Base-by-base conservation (phyloP, 2,888 invertebrate species). In the Thymelicus acteon region DNA sequence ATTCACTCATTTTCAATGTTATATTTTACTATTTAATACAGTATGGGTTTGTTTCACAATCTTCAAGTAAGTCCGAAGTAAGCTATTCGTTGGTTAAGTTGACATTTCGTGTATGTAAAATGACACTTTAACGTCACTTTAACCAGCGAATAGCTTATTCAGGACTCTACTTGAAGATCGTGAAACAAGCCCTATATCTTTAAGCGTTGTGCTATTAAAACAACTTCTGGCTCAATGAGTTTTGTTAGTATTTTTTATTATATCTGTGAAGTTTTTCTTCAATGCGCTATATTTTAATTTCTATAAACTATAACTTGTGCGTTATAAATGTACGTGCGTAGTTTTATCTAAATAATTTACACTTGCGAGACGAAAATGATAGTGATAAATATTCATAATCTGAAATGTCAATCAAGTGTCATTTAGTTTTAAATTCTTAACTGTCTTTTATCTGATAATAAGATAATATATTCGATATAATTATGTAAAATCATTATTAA, bases 161-260 rank as follows among this genome's bases (percentile, higher is more conserved):
- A n/a, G n/a, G n/a, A n/a, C n/a, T n/a, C n/a, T n/a, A n/a, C n/a
- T n/a, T n/a, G n/a, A n/a, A n/a, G n/a, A n/a, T n/a, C n/a, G n/a
- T n/a, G n/a, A n/a, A n/a, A n/a, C n/a, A n/a, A n/a, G n/a, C n/a
- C n/a, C n/a, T n/a, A n/a, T 67, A 54, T 37, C 44, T 47, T 19
- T 79, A 82, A 79, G 78, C 79, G 80, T 84, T 80, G 82, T 78
- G 89, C 87, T 87, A 87, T 77, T 81, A 83, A 44, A 84, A 87
- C 82, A 81, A 82, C 82, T 81, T 83, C 85, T 85, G 86, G 89
- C 89, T 90, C 89, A 89, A 89, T 84, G 83, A 85, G 82, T 82
- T 84, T 84, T 78, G 80, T 78, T 77, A 75, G 76, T 71, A 68
- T 67, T 61, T 60, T 44, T 69, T 10, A 4, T n/a, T 64, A 40